Percentiles rank a stretch among this genome's conserved stretches.
phyloP scores from a whole-genome alignment of 2,888 invertebrate genomes.

The Cheilosia urbana region DNA sequence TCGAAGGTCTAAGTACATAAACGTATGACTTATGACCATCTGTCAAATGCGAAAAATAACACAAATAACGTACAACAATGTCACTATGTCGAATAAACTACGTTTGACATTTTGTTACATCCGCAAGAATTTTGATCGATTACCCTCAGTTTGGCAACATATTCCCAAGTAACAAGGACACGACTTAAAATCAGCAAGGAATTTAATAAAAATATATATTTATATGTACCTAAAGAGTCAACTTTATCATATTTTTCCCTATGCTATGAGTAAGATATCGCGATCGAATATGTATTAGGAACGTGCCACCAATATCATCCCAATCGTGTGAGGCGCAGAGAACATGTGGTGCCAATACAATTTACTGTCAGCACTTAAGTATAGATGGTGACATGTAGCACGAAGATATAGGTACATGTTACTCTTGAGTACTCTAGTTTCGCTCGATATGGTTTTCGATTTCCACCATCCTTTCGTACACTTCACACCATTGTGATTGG shows the following conservation, averaged over 20 bases:
- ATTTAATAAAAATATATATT: not conserved
- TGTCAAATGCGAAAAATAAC: not conserved
- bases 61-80: not conserved
- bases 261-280: not conserved
- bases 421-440: not conserved
- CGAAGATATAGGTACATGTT: not conserved
- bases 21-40: too few species aligned
- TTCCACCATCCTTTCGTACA: not conserved
- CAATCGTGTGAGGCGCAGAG: not conserved
- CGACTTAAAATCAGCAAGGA: not conserved
- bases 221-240: not conserved
- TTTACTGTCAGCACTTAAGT: constrained; percentile 7
- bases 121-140: not conserved
- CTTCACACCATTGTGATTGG: too few species aligned
- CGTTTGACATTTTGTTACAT: not conserved
- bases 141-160: not conserved
- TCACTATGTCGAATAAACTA: not conserved
- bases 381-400: constrained; percentile 1
- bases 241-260: not conserved
- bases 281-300: not conserved
- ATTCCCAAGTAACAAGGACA: not conserved
- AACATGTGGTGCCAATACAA: not conserved
- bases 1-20: too few species aligned
- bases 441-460: not conserved
- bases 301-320: not conserved